Percentiles rank a stretch among this genome's conserved stretches.
Evolutionary conservation across 2,797 vertebrate genomes (phyloP).

Genomic region (Percopsis omiscomaycus): DNA sequence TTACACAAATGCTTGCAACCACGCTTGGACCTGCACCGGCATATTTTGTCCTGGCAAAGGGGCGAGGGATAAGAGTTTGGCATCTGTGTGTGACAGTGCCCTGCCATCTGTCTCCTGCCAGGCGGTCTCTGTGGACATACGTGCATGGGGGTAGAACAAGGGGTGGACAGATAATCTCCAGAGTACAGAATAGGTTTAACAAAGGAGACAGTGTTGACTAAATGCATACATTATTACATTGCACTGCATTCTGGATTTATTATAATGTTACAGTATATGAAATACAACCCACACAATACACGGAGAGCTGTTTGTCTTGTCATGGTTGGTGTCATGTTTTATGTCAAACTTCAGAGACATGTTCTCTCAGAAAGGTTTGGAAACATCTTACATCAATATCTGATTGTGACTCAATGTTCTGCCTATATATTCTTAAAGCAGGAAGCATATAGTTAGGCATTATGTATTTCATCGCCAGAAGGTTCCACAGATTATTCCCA

Average conservation of each 20-base stretch:
- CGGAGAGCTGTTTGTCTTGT: too few relatives aligned
- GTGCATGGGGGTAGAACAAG: constrained; percentile 68
- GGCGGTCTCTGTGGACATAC: constrained; percentile 72
- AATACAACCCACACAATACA: neutral
- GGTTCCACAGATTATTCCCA: constrained; percentile 15
- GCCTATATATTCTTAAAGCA: too few relatives aligned
- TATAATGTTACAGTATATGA: neutral
- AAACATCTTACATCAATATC: neutral
- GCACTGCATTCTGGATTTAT: neutral
- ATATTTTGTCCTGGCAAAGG: constrained; percentile 71
- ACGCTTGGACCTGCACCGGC: constrained; percentile 40
- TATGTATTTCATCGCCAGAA: constrained; percentile 2
- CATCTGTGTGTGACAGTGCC: constrained; percentile 71
- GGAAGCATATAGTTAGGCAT: neutral
- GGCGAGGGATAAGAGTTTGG: constrained; percentile 68
- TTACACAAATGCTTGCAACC: constrained; percentile 40
- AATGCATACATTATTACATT: too few relatives aligned
- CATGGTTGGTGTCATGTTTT: too few relatives aligned
- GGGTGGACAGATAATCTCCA: constrained; percentile 43
- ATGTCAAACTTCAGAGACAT: too few relatives aligned
- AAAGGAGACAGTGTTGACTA: too few relatives aligned
- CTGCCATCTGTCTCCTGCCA: constrained; percentile 74
- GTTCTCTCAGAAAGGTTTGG: neutral
- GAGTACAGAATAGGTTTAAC: constrained; percentile 15
- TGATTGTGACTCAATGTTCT: neutral